Evolutionary conservation across 2,888 invertebrate species (phyloP).

Genomic region (Diarsia rubi): DNA sequence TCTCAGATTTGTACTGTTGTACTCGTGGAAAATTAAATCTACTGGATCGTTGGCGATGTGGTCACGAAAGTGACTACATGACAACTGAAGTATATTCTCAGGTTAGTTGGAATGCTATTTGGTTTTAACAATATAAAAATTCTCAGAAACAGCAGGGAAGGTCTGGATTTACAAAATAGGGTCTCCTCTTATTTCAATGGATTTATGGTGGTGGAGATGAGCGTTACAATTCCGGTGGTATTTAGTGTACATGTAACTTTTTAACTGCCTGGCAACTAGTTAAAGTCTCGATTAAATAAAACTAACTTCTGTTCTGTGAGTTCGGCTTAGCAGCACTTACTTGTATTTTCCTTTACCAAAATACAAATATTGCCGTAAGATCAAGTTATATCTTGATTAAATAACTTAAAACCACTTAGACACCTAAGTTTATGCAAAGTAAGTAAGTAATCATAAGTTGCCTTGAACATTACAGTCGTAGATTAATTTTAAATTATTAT

Average conservation of each 20-base stretch:
- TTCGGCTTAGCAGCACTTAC: background rate
- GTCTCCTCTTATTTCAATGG: background rate
- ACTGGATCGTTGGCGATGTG: background rate
- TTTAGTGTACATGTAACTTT: too few relatives aligned
- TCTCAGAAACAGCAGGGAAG: background rate
- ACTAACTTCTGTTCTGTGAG: background rate
- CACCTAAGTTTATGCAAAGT: slow-evolving; percentile 40
- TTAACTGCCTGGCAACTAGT: background rate
- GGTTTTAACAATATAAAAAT: background rate
- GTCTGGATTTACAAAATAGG: background rate
- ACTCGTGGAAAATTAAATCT: slow-evolving; percentile 4
- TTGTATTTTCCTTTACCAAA: background rate
- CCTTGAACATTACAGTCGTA: background rate
- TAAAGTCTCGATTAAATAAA: background rate
- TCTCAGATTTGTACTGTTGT: slow-evolving; percentile 22
- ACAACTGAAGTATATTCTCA: background rate
- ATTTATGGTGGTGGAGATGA: background rate
- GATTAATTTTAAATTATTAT: slow-evolving; percentile 21
- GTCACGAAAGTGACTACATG: background rate
- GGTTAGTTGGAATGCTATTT: background rate
- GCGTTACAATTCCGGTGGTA: background rate
- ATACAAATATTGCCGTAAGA: slow-evolving; percentile 11
- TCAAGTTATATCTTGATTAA: slow-evolving; percentile 29
- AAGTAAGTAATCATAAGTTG: slow-evolving; percentile 32
- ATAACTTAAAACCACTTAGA: slow-evolving; percentile 28